A percentile compares a stretch with the other conserved stretches of the same genome.
phyloP scores from a whole-genome alignment of 2,113 vertebrate species.

The Peromyscus leucopus region DNA sequence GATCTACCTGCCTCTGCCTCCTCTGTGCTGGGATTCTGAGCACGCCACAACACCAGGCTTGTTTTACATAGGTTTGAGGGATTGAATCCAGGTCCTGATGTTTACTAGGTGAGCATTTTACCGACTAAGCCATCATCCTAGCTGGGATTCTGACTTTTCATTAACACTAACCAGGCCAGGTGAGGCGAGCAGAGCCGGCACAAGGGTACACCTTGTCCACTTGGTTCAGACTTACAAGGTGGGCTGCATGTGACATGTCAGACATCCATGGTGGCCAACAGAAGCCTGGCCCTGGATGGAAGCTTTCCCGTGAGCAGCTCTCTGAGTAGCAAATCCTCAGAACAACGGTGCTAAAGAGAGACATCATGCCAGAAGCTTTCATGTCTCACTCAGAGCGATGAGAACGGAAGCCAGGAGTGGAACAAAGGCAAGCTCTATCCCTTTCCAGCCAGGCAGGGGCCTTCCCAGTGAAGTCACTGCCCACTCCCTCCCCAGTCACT shows the following conservation, averaged over 20 bases:
- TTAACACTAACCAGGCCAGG: not conserved
- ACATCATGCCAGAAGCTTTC: conserved; percentile 29
- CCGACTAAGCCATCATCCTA: no score
- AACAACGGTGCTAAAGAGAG: conserved; percentile 43
- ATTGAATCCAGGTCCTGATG: not conserved
- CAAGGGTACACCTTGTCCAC: not conserved
- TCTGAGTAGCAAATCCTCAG: conserved; percentile 62
- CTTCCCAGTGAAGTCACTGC: conserved; percentile 61
- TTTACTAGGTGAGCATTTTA: not conserved
- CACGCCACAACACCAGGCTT: not conserved
- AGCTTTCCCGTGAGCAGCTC: not conserved
- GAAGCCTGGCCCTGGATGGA: conserved; percentile 6
- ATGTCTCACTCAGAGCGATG: not conserved
- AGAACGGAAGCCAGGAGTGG: conserved; percentile 64
- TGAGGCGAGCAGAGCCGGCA: not conserved
- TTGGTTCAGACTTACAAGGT: not conserved
- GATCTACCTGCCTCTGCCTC: not conserved
- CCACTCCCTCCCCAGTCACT: not conserved
- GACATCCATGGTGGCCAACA: not conserved
- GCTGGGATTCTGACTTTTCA: not conserved
- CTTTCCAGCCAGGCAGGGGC: not conserved
- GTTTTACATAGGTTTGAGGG: not conserved
- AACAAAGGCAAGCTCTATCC: conserved; percentile 76
- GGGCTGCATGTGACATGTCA: not conserved
- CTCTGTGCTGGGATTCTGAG: not conserved